Percentiles rank a stretch among this genome's conserved stretches.
These are phyloP conservation scores for Rallus crepitans DNA, from an alignment of 2,797 vertebrate species.

Conservation along the genomic window DNA sequence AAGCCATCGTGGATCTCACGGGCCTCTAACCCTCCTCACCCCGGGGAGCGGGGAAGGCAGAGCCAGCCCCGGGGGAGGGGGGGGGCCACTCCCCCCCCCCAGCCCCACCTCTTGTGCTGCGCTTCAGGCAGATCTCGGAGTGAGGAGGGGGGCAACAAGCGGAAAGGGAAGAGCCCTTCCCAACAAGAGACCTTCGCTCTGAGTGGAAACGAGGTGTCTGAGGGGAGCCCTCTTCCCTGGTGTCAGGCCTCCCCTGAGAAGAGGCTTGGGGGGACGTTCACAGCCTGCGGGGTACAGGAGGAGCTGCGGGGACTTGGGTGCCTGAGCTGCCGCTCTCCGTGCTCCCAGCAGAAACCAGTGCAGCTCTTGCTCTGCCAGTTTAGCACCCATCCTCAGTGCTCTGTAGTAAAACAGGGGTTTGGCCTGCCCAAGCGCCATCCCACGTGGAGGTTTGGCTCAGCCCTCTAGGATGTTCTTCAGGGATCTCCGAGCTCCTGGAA, in stretches of 20 bases:
- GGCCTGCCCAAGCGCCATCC: background rate
- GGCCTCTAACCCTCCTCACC: conserved; percentile 82
- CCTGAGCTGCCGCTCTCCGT: background rate
- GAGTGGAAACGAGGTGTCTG: background rate
- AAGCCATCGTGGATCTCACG: conserved; percentile 96
- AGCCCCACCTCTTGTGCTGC: background rate
- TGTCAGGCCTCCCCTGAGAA: background rate
- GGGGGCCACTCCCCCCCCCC: no score
- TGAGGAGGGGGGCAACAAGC: background rate
- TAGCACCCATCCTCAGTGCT: background rate
- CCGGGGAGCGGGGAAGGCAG: background rate
- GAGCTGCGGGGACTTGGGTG: background rate
- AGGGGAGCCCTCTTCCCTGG: background rate
- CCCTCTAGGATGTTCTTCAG: background rate
- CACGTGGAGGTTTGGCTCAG: background rate
- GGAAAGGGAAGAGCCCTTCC: background rate
- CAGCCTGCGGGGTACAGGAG: background rate
- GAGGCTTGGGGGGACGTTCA: background rate
- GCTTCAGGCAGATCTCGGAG: background rate
- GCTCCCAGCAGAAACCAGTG: background rate
- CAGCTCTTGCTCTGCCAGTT: background rate
- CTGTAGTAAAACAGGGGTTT: background rate
- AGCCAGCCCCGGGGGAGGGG: background rate
- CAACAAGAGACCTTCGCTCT: background rate
- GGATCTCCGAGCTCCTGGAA: background rate